Base-by-base conservation (phyloP, 2,888 invertebrate genomes). In the Erebia ligea region DNA sequence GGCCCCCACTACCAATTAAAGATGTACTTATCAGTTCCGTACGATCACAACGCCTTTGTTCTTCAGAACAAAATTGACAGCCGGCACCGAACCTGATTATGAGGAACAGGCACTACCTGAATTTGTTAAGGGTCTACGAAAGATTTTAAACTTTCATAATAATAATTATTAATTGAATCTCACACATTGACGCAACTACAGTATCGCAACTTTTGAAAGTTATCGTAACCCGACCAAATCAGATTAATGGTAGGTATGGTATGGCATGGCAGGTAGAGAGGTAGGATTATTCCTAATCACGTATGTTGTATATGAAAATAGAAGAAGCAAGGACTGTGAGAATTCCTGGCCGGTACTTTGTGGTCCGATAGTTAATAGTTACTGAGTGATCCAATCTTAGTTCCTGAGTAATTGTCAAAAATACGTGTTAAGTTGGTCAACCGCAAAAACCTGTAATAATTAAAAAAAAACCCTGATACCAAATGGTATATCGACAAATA, bases 401-500 rank as follows among this genome's bases (percentile, higher is more conserved):
- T 45, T 45, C 45, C 10, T 19, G 10, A 54, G 17, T 4, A 19
- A 2, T 10, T 17, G 10, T 17, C 19, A 10, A 19, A 17, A 17
- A 54, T 58, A 58, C 5, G 1, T n/a, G 11, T 34, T 9, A 6
- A 17, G 52, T 10, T 10, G 10, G 56, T 42, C 42, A 67, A 67
- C 45, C 67, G 67, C 21, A 17, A 66, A 66, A 67, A 58, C 67
- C 57, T 67, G 58, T 58, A 57, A 67, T 34, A 17, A 61, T 67
- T 67, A 67, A 67, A 67, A 19, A 65, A 61, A 67, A 40, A 61
- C 52, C 40, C 42, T 42, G 50, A 69, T 64, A 64, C 50, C 40
- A n/a, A 69, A 69, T 50, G 64, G 34, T 65, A 65, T 34, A 57
- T 69, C 58, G 57, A 69, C 69, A 69, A 48, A 42, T 52, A n/a